phyloP scores from a whole-genome alignment of 2,113 vertebrate genomes.

The Dasyprocta punctata region DNA sequence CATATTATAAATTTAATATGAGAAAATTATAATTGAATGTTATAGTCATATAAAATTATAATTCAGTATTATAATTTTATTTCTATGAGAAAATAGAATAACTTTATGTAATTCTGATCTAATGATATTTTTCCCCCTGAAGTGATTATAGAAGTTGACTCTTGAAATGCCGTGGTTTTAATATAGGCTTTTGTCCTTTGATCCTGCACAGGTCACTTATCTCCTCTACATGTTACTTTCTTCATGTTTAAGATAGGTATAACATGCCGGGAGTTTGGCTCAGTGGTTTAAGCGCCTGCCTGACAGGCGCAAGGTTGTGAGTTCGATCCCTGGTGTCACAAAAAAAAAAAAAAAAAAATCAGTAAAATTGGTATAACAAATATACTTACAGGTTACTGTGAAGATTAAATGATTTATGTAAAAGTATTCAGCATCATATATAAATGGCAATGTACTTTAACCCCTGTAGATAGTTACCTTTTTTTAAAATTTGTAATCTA shows the following conservation, averaged over 20 bases:
- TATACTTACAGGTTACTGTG: not conserved
- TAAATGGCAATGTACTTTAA: not conserved
- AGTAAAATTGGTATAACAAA: not conserved
- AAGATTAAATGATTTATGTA: not conserved
- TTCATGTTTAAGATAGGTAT: not conserved
- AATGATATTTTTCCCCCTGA: not conserved
- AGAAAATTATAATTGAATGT: not conserved
- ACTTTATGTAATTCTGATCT: not conserved
- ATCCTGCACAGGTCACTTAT: not conserved
- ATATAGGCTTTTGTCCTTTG: not conserved
- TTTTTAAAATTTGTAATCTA: not conserved
- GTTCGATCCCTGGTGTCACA: no score
- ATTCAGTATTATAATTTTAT: slow-evolving; percentile 14
- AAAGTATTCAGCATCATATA: not conserved
- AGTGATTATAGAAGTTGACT: not conserved
- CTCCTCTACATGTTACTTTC: not conserved
- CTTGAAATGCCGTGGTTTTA: not conserved
- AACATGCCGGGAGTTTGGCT: no score
- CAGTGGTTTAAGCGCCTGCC: no score
- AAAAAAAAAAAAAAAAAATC: no score
- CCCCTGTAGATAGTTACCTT: not conserved
- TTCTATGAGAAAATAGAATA: not conserved
- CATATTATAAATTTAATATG: slow-evolving; percentile 1
- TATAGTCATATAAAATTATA: not conserved
- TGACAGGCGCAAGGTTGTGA: no score